Conservation (phyloP, 2,888 invertebrate species). For the Azorinus chamasolen region DNA sequence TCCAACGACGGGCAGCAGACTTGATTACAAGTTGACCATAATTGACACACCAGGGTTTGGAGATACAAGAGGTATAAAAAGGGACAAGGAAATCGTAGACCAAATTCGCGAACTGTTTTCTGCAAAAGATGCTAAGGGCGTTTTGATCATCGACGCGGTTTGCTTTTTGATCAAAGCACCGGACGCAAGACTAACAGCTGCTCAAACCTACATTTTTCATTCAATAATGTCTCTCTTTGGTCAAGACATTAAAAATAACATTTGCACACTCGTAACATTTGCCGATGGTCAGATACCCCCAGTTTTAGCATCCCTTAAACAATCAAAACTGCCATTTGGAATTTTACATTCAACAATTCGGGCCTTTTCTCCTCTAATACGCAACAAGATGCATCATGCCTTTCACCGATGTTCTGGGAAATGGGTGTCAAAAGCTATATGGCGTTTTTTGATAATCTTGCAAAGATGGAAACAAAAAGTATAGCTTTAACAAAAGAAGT, state of each 20-base stretch:
- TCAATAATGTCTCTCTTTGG: conserved; percentile 59
- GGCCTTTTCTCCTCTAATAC: conserved; percentile 45
- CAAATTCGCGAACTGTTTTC: conserved; percentile 56
- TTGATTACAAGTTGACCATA: conserved; percentile 52
- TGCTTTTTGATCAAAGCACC: conserved; percentile 61
- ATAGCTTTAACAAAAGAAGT: conserved; percentile 54
- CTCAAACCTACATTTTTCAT: conserved; percentile 57
- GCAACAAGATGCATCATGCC: conserved; percentile 14
- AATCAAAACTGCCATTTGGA: conserved; percentile 36
- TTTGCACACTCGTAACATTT: conserved; percentile 55
- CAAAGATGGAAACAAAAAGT: conserved; percentile 38
- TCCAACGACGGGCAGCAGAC: conserved; percentile 16
- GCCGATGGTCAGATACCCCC: conserved; percentile 61
- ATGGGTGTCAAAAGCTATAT: conserved; percentile 52
- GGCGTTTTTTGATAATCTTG: conserved; percentile 41
- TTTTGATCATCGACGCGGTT: conserved; percentile 48
- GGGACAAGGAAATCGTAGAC: conserved; percentile 53
- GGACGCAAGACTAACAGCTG: conserved; percentile 43
- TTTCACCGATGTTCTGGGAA: conserved; percentile 57
- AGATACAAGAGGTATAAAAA: conserved; percentile 54
- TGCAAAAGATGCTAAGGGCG: conserved; percentile 34
- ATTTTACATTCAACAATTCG: conserved; percentile 60
- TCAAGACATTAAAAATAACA: conserved; percentile 49
- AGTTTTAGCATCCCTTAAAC: conserved; percentile 43
- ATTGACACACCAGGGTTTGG: conserved; percentile 67